Evolutionary conservation across 2,113 vertebrate species (phyloP).

Genomic region (Gallinago jamesoni): DNA sequence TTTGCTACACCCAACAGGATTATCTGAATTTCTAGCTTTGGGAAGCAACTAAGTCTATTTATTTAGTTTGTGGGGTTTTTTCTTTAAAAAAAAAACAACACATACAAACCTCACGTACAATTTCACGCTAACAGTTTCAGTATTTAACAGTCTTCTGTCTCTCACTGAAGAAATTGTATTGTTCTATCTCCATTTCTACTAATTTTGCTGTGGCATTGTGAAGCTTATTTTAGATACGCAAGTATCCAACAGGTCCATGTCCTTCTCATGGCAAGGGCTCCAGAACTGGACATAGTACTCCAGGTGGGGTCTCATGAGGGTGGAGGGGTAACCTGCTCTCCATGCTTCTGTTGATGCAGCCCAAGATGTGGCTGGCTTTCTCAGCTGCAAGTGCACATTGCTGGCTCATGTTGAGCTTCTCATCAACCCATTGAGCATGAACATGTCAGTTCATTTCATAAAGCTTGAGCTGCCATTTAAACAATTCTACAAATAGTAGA

Average conservation of each 20-base stretch:
- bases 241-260: background rate
- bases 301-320: too few species aligned
- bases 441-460: background rate
- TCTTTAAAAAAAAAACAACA: background rate
- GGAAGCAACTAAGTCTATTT: background rate
- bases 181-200: background rate
- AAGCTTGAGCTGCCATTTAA: background rate
- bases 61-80: background rate
- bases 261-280: too few species aligned
- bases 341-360: too few species aligned
- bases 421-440: background rate
- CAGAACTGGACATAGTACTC: too few species aligned
- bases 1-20: background rate
- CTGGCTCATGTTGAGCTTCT: background rate
- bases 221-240: background rate
- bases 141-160: background rate
- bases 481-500: background rate
- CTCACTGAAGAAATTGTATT: background rate
- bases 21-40: background rate
- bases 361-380: too few species aligned
- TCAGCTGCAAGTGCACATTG: background rate
- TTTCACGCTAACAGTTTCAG: background rate
- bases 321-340: too few species aligned
- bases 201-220: background rate
- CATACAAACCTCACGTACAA: fast-evolving